Conservation (phyloP, 2,888 invertebrate species). For the Trissolcus brochymenae region DNA sequence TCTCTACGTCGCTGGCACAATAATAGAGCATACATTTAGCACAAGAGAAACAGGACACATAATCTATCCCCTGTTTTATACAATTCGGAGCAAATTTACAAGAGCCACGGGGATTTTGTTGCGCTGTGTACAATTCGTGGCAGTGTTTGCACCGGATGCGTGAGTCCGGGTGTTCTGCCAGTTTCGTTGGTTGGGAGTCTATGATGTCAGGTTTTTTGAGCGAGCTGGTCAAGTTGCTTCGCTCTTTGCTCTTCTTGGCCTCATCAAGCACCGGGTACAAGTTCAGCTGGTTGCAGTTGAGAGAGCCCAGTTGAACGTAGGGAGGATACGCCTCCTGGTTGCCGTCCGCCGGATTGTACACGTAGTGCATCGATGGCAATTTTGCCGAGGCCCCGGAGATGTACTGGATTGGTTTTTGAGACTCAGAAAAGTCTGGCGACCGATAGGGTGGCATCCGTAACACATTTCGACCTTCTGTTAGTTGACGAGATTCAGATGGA, state of each 20-base stretch:
- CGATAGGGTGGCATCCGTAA: conserved; percentile 69
- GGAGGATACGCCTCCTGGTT: conserved; percentile 83
- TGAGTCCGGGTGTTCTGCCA: conserved; percentile 72
- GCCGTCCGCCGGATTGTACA: conserved; percentile 66
- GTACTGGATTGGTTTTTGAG: conserved; percentile 71
- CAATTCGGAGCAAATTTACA: conserved; percentile 93
- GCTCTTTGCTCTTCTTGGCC: conserved; percentile 73
- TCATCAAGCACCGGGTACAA: conserved; percentile 87
- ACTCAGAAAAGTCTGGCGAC: conserved; percentile 69
- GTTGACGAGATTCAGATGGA: conserved; percentile 88
- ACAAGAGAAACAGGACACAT: conserved; percentile 89
- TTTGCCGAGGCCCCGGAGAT: conserved; percentile 64
- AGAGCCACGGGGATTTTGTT: conserved; percentile 90
- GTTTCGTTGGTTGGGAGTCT: conserved; percentile 77
- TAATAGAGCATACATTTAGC: conserved; percentile 95
- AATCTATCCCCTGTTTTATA: conserved; percentile 87
- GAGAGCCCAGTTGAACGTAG: conserved; percentile 89
- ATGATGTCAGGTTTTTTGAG: conserved; percentile 82
- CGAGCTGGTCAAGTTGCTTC: conserved; percentile 73
- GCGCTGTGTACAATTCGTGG: conserved; percentile 88
- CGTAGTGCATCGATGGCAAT: conserved; percentile 64
- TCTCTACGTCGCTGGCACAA: conserved; percentile 94
- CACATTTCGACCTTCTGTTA: conserved; percentile 71
- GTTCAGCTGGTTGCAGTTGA: conserved; percentile 85
- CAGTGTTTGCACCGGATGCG: conserved; percentile 83